Evolutionary conservation across 2,797 vertebrate genomes (phyloP).

Genomic region (Mormyrops attenuatus): DNA sequence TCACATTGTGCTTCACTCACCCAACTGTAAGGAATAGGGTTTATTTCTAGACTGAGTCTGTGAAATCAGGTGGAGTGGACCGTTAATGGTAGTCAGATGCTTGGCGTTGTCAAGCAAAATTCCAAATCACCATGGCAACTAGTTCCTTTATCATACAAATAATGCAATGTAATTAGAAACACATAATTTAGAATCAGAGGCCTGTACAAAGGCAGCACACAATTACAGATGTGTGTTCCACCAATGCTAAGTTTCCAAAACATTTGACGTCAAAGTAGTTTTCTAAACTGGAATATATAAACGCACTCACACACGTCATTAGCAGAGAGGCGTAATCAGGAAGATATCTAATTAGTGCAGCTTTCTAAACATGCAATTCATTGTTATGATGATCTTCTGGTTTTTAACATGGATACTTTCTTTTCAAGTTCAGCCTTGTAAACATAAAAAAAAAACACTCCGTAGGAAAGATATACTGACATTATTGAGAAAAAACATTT

Average conservation of each 20-base stretch:
- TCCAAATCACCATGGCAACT: background rate
- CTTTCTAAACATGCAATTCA: background rate
- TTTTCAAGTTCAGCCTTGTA: background rate
- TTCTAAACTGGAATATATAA: conserved; percentile 10
- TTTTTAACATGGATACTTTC: background rate
- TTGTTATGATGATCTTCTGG: background rate
- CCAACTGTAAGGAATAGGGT: conserved; percentile 2
- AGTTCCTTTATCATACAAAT: conserved; percentile 17
- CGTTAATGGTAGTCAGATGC: conserved; percentile 20
- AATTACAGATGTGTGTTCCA: background rate
- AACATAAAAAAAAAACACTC: background rate
- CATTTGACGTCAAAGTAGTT: conserved; percentile 1
- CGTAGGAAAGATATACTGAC: background rate
- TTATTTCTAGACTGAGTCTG: background rate
- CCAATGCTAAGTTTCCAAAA: background rate
- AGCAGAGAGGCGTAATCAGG: background rate
- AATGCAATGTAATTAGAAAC: conserved; percentile 16
- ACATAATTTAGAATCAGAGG: background rate
- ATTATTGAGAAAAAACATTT: background rate
- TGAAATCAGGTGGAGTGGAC: conserved; percentile 19
- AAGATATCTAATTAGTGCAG: background rate
- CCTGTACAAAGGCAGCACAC: background rate
- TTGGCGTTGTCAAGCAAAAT: background rate
- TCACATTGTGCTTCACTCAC: background rate
- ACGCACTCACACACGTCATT: background rate